phyloP scores from a whole-genome alignment of 1,140 invertebrate species.

The Drusus annulatus region DNA sequence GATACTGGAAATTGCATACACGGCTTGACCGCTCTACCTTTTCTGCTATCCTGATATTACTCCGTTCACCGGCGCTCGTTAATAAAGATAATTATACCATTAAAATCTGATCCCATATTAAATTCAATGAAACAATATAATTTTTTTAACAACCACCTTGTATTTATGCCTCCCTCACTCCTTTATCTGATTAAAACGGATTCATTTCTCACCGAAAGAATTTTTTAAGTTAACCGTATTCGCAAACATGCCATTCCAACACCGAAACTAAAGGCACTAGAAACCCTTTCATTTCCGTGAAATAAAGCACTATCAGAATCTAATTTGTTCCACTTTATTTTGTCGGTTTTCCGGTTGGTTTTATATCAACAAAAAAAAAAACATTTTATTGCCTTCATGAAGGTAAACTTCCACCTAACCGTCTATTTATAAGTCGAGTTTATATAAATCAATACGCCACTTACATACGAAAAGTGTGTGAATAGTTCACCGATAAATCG shows the following conservation, averaged over 20 bases:
- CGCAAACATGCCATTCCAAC: too few species aligned
- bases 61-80: conserved; percentile 32
- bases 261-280: too few species aligned
- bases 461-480: conserved; percentile 6
- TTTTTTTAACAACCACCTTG: conserved; percentile 29
- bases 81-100: conserved; percentile 50
- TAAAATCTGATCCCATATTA: conserved; percentile 47
- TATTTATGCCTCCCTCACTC: conserved; percentile 12
- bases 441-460: conserved; percentile 29
- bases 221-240: too few species aligned
- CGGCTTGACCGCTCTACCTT: conserved; percentile 37
- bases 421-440: not conserved
- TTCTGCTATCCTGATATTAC: conserved; percentile 36
- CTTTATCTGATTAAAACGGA: conserved; percentile 19
- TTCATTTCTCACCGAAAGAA: not conserved
- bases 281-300: too few species aligned
- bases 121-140: conserved; percentile 51
- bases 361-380: too few species aligned
- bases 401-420: too few species aligned
- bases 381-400: too few species aligned
- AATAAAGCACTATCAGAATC: too few species aligned
- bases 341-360: too few species aligned
- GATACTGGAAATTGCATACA: conserved; percentile 42
- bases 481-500: conserved; percentile 27
- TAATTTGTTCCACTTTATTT: too few species aligned